Evolutionary conservation across 2,113 vertebrate genomes (phyloP).

Genomic region (Gobio gobio): DNA sequence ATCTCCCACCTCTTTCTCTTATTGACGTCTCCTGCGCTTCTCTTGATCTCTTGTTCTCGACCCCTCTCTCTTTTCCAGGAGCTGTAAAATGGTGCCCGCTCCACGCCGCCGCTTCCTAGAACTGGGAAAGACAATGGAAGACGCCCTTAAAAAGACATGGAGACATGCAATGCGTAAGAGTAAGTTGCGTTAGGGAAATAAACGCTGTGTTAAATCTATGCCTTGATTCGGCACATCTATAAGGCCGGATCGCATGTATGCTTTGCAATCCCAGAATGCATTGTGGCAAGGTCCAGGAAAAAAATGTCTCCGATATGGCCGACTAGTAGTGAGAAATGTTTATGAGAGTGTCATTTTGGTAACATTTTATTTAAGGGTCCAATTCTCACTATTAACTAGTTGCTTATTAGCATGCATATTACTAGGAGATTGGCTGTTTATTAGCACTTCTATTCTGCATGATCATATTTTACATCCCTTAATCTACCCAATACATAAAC

Average conservation of each 20-base stretch:
- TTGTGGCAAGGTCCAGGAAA: not conserved
- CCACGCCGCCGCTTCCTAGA: constrained; percentile 9
- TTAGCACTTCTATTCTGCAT: too few relatives aligned
- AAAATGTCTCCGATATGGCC: not conserved
- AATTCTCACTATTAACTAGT: too few relatives aligned
- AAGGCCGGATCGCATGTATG: not conserved
- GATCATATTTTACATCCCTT: too few relatives aligned
- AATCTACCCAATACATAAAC: too few relatives aligned
- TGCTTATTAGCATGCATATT: too few relatives aligned
- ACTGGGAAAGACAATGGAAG: constrained; percentile 32
- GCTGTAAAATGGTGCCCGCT: constrained; percentile 44
- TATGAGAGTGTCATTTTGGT: not conserved
- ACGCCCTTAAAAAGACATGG: not conserved
- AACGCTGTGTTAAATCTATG: not conserved
- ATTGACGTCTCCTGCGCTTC: constrained; percentile 41
- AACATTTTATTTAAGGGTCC: too few relatives aligned
- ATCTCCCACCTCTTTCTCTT: constrained; percentile 11
- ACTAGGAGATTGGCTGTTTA: too few relatives aligned
- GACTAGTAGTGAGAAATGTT: not conserved
- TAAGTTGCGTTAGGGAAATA: constrained; percentile 21
- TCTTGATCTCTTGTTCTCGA: constrained; percentile 51
- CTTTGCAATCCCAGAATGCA: constrained; percentile 2
- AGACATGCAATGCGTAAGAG: too few relatives aligned
- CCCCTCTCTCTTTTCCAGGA: constrained; percentile 58
- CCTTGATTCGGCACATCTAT: too few relatives aligned